Conservation (phyloP, 2,797 vertebrate species). For the Holocentrus rufus region DNA sequence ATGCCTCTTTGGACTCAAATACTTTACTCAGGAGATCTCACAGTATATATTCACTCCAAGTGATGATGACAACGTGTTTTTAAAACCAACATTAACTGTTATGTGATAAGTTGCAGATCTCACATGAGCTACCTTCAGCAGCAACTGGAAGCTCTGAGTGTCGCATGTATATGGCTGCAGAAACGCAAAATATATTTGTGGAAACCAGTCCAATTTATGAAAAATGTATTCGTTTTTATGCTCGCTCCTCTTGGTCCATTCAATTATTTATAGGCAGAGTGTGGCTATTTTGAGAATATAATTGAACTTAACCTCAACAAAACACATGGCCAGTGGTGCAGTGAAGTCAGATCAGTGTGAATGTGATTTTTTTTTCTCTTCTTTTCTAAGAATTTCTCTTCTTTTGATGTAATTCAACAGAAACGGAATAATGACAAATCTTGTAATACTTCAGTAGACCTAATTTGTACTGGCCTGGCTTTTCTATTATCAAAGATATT, state of each 20-base stretch:
- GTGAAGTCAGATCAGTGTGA: conserved; percentile 16
- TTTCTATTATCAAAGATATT: too few relatives aligned
- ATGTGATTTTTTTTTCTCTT: not conserved
- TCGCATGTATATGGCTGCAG: conserved; percentile 25
- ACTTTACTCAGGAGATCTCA: not conserved
- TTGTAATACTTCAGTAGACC: not conserved
- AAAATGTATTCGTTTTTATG: conserved; percentile 76
- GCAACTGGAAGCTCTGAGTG: not conserved
- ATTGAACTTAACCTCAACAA: conserved; percentile 45
- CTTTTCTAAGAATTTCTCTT: not conserved
- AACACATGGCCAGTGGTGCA: conserved; percentile 43
- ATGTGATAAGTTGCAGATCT: too few relatives aligned
- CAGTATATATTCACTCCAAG: not conserved
- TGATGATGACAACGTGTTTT: not conserved
- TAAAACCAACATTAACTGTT: not conserved
- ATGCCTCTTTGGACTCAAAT: not conserved
- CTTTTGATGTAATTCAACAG: not conserved
- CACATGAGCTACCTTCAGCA: too few relatives aligned
- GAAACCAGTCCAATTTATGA: conserved; percentile 57
- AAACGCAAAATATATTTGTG: conserved; percentile 45
- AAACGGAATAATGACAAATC: not conserved
- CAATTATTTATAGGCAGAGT: conserved; percentile 72
- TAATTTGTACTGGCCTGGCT: not conserved
- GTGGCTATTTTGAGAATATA: conserved; percentile 72
- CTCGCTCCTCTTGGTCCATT: conserved; percentile 50